Conservation (phyloP, 2,797 vertebrate genomes). For the Chelmon rostratus region DNA sequence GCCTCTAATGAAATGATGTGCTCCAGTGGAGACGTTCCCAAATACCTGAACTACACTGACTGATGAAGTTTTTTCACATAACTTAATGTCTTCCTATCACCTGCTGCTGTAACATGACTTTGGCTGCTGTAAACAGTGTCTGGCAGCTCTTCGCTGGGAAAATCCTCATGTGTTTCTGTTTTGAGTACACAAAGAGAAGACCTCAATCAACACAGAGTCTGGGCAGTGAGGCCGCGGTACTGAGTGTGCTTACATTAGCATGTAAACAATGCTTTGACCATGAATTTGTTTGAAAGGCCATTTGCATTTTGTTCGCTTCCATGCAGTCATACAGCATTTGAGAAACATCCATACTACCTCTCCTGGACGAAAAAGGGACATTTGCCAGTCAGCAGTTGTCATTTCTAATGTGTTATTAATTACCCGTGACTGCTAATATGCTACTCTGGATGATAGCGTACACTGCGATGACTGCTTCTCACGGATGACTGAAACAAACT, state of each 20-base stretch:
- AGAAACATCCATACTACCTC: conserved; percentile 26
- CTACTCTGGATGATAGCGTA: conserved; percentile 45
- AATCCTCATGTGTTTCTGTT: conserved; percentile 11
- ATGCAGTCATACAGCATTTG: not conserved
- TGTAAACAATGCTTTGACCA: conserved; percentile 10
- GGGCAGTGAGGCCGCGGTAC: conserved; percentile 17
- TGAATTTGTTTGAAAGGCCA: conserved; percentile 7
- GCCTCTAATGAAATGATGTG: not conserved
- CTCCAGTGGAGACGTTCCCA: not conserved
- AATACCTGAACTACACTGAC: not conserved
- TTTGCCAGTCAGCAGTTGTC: conserved; percentile 47
- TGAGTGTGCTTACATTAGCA: conserved; percentile 2
- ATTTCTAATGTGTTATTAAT: conserved; percentile 54
- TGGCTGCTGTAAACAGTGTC: not conserved
- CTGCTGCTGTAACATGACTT: not conserved
- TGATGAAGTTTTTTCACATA: not conserved
- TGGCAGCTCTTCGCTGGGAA: not conserved
- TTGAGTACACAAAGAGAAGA: not conserved
- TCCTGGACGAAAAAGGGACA: conserved; percentile 29
- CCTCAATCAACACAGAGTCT: conserved; percentile 9
- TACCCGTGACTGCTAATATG: conserved; percentile 51
- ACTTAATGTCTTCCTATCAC: not conserved
- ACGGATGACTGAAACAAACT: conserved; percentile 50
- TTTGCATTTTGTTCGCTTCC: conserved; percentile 27
- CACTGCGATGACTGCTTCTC: conserved; percentile 41